phyloP scores from a whole-genome alignment of 2,888 invertebrate genomes.

The Alviniconcha strummeri region DNA sequence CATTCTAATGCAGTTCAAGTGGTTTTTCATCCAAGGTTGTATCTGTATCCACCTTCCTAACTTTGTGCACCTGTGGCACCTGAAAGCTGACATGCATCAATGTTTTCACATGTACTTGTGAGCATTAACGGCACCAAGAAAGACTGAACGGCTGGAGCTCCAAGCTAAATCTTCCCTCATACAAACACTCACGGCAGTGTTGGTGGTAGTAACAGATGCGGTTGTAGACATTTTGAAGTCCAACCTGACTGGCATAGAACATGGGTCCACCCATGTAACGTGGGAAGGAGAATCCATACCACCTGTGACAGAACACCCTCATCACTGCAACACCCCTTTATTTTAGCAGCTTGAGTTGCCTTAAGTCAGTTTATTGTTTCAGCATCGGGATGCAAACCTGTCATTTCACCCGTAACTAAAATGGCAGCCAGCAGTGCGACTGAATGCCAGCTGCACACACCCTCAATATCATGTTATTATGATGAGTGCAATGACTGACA shows the following conservation, averaged over 20 bases:
- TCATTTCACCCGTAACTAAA: background rate
- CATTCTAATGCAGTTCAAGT: too few species aligned
- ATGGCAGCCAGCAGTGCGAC: background rate
- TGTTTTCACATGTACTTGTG: too few species aligned
- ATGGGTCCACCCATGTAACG: conserved; percentile 68
- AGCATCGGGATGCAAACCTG: background rate
- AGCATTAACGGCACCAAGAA: too few species aligned
- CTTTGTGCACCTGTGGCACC: too few species aligned
- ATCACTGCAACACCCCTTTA: background rate
- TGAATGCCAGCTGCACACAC: background rate
- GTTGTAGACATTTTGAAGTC: conserved; percentile 62
- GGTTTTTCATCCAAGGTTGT: too few species aligned
- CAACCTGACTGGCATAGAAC: conserved; percentile 67
- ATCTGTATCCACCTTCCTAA: too few species aligned
- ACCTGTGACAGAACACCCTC: conserved; percentile 48
- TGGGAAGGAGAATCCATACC: conserved; percentile 67
- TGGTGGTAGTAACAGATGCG: conserved; percentile 63
- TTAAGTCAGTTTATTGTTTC: background rate
- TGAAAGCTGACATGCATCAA: too few species aligned
- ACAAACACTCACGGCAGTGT: conserved; percentile 60
- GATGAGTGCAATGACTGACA: too few species aligned
- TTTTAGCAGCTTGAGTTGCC: background rate
- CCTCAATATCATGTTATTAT: too few species aligned
- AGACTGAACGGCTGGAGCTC: too few species aligned
- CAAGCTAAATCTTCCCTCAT: too few species aligned